Base-by-base conservation (phyloP, 2,797 vertebrate species). In the Gadopsis marmoratus region DNA sequence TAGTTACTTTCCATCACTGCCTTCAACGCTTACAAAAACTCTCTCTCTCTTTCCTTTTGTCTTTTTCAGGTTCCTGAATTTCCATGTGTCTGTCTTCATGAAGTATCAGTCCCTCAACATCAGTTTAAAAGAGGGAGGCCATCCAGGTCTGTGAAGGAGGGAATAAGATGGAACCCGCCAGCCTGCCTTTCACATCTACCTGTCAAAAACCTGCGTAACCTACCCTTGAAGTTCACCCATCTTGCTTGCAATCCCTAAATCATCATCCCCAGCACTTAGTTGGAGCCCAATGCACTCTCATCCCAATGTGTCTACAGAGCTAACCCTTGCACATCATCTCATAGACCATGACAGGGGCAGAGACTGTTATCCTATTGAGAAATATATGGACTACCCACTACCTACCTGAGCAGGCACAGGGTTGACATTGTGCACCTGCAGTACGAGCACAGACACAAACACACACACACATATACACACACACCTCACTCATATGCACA, bases 281-380 rank as follows among this genome's bases (percentile, higher is more conserved):
- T 66, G 72, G 88, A 89, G 81, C 81, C 88, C 78, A 66, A 45
- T 54, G 58, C 78, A 76, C 84, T 78, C 83, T 64, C 45, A 71
- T 59, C 67, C 74, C 72, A 53, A 31, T 71, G 81, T 79, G 79
- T 88, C 79, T 55, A 31, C 76, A 70, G 81, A 81, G 66, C 67
- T 67, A 50, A 78, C 70, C 83, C 87, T 86, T 76, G 81, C 81
- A 81, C 76, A 86, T 39, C 85, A 83, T 80, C 61, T 43, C 82
- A 85, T 81, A 72, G 83, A 90, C 89, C 85, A 85, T 76, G 81
- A 86, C 82, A 73, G 83, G 90, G 92, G 88, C 86, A 82, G 81
- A 93, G 92, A 94, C 93, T 92, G 92, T 91, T 88, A 91, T 54
- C 61, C 61, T 60, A 17, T 29, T 48, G 58, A 85, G 64, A 79